Evolutionary conservation across 2,797 vertebrate species (phyloP).

Genomic region (Bradypodion pumilum): DNA sequence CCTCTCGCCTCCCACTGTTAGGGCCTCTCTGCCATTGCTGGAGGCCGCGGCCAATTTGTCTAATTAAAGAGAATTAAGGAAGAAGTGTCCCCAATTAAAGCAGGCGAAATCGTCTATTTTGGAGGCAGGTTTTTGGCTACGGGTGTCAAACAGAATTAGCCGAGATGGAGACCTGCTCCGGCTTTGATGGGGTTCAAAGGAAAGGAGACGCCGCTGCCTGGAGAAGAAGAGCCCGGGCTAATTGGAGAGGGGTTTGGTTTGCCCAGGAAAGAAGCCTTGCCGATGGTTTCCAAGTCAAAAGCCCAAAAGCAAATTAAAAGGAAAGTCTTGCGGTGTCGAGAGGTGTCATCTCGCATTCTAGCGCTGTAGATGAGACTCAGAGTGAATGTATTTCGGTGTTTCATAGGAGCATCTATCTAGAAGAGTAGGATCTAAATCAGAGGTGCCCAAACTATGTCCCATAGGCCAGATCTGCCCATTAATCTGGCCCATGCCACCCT

Average conservation of each 20-base stretch:
- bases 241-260: background rate
- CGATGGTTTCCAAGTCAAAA: background rate
- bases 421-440: background rate
- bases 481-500: no score
- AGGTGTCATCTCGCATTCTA: background rate
- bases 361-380: background rate
- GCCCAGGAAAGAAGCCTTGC: background rate
- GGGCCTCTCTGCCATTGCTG: slow-evolving; percentile 1
- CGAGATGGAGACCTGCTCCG: slow-evolving; percentile 5
- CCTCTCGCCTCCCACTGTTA: slow-evolving; percentile 27
- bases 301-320: background rate
- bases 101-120: slow-evolving; percentile 31
- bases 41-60: slow-evolving; percentile 44
- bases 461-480: no score
- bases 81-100: slow-evolving; percentile 47
- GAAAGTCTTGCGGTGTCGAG: background rate
- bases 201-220: background rate
- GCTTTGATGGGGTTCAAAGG: slow-evolving; percentile 16
- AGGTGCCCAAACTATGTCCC: no score
- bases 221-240: background rate
- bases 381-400: background rate
- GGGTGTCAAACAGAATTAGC: slow-evolving; percentile 35
- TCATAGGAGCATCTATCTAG: background rate
- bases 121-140: slow-evolving; percentile 33
- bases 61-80: slow-evolving; percentile 47